Conservation (phyloP, 2,113 vertebrate species). For the Cyanocitta stelleri region DNA sequence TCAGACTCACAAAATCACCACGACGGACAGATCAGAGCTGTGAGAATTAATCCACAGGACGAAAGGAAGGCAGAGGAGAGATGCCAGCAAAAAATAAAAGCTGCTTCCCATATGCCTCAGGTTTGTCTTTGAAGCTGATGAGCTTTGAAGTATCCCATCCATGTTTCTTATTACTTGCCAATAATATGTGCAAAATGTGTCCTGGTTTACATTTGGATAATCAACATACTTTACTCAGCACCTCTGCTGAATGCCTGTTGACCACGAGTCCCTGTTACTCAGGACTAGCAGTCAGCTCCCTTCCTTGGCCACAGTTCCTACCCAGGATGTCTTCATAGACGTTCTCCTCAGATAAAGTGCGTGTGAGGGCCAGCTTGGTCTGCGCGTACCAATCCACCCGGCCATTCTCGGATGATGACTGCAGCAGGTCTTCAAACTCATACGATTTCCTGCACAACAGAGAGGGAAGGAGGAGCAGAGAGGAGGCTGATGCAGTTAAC, state of each 20-base stretch:
- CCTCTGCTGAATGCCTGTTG: not conserved
- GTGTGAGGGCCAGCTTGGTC: constrained; percentile 87
- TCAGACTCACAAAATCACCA: not conserved
- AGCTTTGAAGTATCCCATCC: not conserved
- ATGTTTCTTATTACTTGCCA: not conserved
- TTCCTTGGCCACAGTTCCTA: constrained; percentile 57
- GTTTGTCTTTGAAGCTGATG: constrained; percentile 3
- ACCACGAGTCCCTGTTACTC: not conserved
- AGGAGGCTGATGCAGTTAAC: not conserved
- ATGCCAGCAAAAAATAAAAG: not conserved
- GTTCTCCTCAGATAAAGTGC: constrained; percentile 98
- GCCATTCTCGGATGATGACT: constrained; percentile 80
- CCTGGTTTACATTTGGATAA: not conserved
- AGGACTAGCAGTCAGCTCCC: not conserved
- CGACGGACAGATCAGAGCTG: not conserved
- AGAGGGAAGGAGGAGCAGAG: not conserved
- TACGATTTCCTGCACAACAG: constrained; percentile 86
- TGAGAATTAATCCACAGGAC: not conserved
- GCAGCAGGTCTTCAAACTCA: constrained; percentile 93
- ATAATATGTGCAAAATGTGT: not conserved
- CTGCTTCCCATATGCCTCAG: not conserved
- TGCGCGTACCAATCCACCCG: constrained; percentile 91
- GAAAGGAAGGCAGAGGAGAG: not conserved
- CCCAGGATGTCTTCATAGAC: constrained; percentile 97
- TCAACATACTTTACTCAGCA: not conserved